These are phyloP conservation scores for Hucho hucho DNA, from an alignment of 2,113 vertebrate species.

Conservation along the genomic window DNA sequence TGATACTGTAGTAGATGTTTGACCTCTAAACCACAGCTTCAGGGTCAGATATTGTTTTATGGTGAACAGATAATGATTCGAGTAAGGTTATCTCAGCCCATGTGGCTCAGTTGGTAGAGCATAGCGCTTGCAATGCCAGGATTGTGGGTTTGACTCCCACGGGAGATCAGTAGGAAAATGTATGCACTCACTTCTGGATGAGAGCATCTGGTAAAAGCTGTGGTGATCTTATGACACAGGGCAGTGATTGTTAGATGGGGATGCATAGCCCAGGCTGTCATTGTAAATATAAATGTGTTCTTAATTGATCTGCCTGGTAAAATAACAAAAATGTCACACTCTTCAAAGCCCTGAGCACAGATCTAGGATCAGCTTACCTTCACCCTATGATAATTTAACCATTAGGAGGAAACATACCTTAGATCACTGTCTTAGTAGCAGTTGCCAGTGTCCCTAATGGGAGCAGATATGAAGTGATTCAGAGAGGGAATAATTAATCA, in stretches of 20 bases:
- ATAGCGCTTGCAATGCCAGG: too few relatives aligned
- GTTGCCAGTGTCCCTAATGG: background rate
- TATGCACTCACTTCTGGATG: background rate
- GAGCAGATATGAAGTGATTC: background rate
- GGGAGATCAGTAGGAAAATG: too few relatives aligned
- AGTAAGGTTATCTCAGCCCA: background rate
- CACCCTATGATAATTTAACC: background rate
- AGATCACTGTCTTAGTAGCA: background rate
- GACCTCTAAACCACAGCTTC: constrained; percentile 20
- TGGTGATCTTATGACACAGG: background rate
- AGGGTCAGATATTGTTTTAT: background rate
- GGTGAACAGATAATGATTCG: background rate
- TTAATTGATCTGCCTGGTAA: too few relatives aligned
- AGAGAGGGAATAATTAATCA: constrained; percentile 49
- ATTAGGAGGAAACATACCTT: background rate
- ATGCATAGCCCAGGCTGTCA: too few relatives aligned
- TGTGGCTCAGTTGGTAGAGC: background rate
- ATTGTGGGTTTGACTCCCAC: too few relatives aligned
- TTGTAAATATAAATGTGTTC: too few relatives aligned
- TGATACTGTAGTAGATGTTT: background rate
- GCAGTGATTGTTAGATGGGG: too few relatives aligned
- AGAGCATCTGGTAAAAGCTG: too few relatives aligned
- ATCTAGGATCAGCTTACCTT: background rate
- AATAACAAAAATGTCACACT: background rate
- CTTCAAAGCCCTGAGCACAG: background rate